Conservation (phyloP, 2,113 vertebrate genomes). For the Eclectus roratus region DNA sequence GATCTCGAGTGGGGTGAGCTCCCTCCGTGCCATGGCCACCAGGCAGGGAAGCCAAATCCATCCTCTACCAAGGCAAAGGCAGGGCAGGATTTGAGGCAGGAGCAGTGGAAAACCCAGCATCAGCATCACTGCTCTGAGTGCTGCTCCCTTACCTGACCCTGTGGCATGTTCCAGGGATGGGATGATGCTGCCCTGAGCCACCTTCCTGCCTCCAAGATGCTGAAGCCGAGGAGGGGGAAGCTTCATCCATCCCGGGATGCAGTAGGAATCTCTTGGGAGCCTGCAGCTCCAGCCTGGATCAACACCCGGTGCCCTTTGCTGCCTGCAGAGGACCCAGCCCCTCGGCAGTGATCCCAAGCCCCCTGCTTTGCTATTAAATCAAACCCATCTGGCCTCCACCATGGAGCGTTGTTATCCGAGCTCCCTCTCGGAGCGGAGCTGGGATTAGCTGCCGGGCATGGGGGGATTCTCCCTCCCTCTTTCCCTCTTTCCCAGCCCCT, state of each 20-base stretch:
- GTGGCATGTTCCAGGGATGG: rapidly evolving
- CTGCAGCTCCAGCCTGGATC: too few relatives aligned
- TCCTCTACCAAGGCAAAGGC: neutral
- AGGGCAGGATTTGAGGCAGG: neutral
- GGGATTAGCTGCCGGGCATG: conserved; percentile 44
- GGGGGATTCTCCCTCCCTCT: neutral
- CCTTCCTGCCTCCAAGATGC: neutral
- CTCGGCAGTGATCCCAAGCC: neutral
- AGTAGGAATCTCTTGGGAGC: neutral
- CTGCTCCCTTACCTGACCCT: neutral
- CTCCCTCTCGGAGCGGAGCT: conserved; percentile 7
- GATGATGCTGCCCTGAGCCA: neutral
- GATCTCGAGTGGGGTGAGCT: neutral
- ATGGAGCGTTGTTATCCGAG: conserved; percentile 15
- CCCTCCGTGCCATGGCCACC: neutral
- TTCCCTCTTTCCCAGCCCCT: neutral
- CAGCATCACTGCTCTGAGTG: neutral
- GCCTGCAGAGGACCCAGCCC: neutral
- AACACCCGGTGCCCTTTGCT: neutral
- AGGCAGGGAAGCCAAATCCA: neutral
- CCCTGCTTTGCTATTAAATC: conserved; percentile 47
- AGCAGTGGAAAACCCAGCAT: neutral
- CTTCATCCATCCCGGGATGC: neutral
- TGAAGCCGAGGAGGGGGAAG: neutral
- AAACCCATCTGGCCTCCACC: conserved; percentile 41